These are phyloP conservation scores for Drosophila murphyi DNA, from an alignment of 1,140 invertebrate species.

Conservation along the genomic window DNA sequence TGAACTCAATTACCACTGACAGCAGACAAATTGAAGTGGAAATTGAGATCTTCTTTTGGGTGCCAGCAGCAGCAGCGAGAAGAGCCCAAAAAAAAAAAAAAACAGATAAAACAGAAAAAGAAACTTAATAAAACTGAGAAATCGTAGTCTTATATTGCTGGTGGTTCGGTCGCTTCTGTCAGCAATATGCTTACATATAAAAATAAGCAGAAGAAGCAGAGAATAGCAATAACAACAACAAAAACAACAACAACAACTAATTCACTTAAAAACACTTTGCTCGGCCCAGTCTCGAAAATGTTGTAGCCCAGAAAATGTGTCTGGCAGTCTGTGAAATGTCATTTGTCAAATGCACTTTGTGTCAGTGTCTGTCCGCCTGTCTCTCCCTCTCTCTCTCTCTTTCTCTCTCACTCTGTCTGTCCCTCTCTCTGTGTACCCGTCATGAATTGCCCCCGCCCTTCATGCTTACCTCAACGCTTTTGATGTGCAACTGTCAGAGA, in stretches of 20 bases:
- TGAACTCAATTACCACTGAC: slow-evolving; percentile 84
- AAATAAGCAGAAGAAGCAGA: neutral
- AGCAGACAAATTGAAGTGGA: slow-evolving; percentile 84
- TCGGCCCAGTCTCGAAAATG: slow-evolving; percentile 58
- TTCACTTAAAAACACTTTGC: slow-evolving; percentile 81
- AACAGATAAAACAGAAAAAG: slow-evolving; percentile 20
- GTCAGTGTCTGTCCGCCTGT: slow-evolving; percentile 57
- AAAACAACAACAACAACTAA: slow-evolving; percentile 61
- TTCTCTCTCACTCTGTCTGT: slow-evolving; percentile 40
- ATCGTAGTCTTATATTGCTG: slow-evolving; percentile 40
- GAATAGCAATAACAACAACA: slow-evolving; percentile 6
- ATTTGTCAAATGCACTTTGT: slow-evolving; percentile 83
- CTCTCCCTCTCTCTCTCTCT: neutral
- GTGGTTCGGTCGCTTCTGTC: slow-evolving; percentile 1
- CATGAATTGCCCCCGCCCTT: slow-evolving; percentile 34
- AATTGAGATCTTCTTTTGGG: slow-evolving; percentile 82
- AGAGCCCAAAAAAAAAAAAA: slow-evolving; percentile 5
- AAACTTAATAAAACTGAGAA: slow-evolving; percentile 76
- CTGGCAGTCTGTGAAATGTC: slow-evolving; percentile 82
- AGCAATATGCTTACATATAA: neutral
- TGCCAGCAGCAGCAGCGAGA: slow-evolving; percentile 34
- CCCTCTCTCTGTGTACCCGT: slow-evolving; percentile 23
- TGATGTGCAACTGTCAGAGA: slow-evolving; percentile 77
- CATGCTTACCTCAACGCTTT: slow-evolving; percentile 12
- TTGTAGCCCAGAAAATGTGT: slow-evolving; percentile 53